Conservation (phyloP, 2,797 vertebrate genomes). For the Propithecus perrieri region DNA sequence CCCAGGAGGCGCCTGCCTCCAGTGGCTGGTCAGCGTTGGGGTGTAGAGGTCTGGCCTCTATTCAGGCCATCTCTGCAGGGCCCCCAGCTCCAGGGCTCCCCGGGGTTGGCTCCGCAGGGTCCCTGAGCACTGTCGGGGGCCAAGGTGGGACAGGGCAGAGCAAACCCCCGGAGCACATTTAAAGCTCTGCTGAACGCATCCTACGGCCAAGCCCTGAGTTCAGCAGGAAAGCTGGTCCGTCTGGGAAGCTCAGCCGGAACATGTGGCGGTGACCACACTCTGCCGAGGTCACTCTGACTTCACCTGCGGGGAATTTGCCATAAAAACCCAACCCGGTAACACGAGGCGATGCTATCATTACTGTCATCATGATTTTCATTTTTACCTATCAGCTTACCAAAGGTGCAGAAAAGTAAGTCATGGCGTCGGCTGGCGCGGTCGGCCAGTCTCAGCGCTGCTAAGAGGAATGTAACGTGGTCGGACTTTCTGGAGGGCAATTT, state of each 20-base stretch:
- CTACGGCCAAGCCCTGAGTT: not conserved
- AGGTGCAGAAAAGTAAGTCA: not conserved
- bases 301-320: not conserved
- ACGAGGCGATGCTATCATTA: accelerated
- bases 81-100: no score
- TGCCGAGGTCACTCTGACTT: not conserved
- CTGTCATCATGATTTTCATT: accelerated
- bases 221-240: no score
- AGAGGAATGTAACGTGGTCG: not conserved
- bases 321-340: accelerated
- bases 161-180: accelerated
- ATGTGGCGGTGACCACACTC: accelerated
- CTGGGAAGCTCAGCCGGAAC: no score
- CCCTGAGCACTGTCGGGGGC: not conserved
- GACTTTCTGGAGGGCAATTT: not conserved
- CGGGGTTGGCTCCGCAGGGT: not conserved
- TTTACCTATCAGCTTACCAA: not conserved
- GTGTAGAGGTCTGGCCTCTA: not conserved
- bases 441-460: accelerated
- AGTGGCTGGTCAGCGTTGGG: accelerated
- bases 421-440: accelerated
- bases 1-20: not conserved
- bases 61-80: not conserved
- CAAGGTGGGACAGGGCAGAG: not conserved
- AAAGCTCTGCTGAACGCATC: not conserved